phyloP scores from a whole-genome alignment of 2,797 vertebrate species.

The Sciaenops ocellatus region DNA sequence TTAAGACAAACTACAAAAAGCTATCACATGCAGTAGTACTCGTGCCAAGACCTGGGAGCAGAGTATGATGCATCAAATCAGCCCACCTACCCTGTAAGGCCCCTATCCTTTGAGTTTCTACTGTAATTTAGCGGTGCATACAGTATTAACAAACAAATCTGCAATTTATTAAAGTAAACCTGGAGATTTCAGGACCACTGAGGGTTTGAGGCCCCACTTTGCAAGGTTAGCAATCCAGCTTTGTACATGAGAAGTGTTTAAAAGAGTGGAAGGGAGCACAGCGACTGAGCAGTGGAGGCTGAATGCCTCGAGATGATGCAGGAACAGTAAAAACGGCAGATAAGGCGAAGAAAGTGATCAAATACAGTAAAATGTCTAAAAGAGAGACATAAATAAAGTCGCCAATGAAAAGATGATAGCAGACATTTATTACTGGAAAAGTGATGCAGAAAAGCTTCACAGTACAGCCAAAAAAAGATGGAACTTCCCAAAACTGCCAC shows the following conservation, averaged over 20 bases:
- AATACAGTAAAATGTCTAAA: not conserved
- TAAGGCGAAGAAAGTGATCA: not conserved
- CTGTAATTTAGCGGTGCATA: not conserved
- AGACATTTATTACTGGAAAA: not conserved
- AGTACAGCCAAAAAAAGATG: conserved; percentile 7
- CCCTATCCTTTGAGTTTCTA: not conserved
- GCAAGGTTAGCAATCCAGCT: conserved; percentile 20
- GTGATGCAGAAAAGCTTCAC: conserved; percentile 2
- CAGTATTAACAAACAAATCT: not conserved
- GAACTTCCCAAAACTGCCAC: not conserved
- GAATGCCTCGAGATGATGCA: conserved; percentile 6
- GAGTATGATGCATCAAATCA: not conserved
- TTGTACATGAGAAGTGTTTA: conserved; percentile 12
- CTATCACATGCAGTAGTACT: no score
- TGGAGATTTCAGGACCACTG: not conserved
- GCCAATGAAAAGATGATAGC: not conserved
- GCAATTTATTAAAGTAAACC: not conserved
- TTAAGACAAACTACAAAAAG: not conserved
- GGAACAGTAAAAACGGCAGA: not conserved
- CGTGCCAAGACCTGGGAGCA: not conserved
- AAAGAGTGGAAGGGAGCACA: conserved; percentile 5
- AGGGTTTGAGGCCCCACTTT: not conserved
- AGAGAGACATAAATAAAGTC: not conserved
- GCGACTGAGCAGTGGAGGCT: not conserved
- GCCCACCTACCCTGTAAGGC: not conserved